These are phyloP conservation scores for Sinocyclocheilus anophthalmus DNA, from an alignment of 2,113 vertebrate species.

Conservation along the genomic window DNA sequence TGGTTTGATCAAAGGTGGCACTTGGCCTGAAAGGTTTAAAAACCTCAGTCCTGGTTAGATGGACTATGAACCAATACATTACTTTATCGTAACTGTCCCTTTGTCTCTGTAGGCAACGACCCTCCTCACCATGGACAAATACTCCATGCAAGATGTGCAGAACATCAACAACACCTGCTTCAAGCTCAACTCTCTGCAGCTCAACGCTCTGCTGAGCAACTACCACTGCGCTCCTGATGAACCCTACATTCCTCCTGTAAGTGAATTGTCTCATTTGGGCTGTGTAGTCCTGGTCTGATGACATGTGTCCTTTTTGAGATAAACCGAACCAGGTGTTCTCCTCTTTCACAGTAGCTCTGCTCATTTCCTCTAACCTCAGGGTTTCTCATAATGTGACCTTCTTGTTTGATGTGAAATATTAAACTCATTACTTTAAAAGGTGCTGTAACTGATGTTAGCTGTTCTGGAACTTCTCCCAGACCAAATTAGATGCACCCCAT, in stretches of 20 bases:
- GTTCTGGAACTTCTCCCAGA: neutral
- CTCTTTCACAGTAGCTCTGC: neutral
- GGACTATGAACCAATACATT: neutral
- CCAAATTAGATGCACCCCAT: neutral
- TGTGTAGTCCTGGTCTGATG: neutral
- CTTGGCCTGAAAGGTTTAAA: neutral
- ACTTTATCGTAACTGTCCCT: neutral
- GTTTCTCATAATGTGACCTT: neutral
- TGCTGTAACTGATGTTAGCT: conserved; percentile 9
- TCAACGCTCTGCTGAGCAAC: conserved; percentile 91
- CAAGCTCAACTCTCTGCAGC: conserved; percentile 95
- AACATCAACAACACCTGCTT: conserved; percentile 97
- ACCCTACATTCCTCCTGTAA: conserved; percentile 92
- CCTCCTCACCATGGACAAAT: conserved; percentile 97
- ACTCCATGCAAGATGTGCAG: conserved; percentile 89
- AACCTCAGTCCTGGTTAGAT: neutral
- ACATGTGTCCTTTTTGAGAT: neutral
- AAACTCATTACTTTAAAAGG: conserved; percentile 1
- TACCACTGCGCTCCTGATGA: conserved; percentile 97
- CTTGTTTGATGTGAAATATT: conserved; percentile 13
- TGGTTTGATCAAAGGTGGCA: neutral
- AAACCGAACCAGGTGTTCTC: conserved; percentile 3
- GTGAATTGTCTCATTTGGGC: conserved; percentile 43
- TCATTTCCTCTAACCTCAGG: neutral
- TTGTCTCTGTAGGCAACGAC: conserved; percentile 86